Percentiles rank a stretch among this genome's conserved stretches.
Evolutionary conservation across 2,113 vertebrate species (phyloP).

Genomic region (Ifrita kowaldi): DNA sequence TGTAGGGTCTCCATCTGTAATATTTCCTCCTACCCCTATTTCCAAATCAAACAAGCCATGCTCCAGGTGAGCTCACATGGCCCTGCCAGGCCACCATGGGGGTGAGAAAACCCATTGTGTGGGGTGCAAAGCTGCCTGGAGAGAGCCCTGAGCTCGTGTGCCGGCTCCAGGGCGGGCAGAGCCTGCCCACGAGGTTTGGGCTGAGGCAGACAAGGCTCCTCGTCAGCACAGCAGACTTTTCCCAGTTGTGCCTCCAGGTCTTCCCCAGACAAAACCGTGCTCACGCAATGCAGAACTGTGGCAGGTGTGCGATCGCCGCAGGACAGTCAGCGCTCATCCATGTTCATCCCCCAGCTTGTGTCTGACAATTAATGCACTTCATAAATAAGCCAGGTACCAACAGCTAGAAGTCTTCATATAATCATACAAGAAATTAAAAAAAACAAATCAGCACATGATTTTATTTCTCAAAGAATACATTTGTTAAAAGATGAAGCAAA

Average conservation of each 20-base stretch:
- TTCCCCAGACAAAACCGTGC: neutral
- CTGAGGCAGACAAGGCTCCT: neutral
- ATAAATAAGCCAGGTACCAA: neutral
- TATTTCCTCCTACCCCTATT: neutral
- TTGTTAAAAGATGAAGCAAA: neutral
- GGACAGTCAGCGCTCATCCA: neutral
- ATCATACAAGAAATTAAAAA: neutral
- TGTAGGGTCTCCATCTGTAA: neutral
- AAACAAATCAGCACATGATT: neutral
- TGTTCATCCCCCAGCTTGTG: neutral
- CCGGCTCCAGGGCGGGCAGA: neutral
- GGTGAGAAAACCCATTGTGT: accelerated
- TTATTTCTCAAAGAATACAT: neutral
- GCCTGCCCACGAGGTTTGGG: neutral
- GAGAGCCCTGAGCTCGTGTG: accelerated
- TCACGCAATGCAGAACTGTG: accelerated
- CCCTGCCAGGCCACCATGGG: neutral
- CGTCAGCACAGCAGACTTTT: neutral
- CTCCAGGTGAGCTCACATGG: accelerated
- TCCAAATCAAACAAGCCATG: neutral
- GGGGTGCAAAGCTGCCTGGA: no score
- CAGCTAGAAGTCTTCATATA: neutral
- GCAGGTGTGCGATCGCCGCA: accelerated
- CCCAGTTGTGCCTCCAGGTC: neutral
- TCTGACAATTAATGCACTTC: neutral